phyloP scores from a whole-genome alignment of 2,113 vertebrate genomes.

The Dryoscopus gambensis region DNA sequence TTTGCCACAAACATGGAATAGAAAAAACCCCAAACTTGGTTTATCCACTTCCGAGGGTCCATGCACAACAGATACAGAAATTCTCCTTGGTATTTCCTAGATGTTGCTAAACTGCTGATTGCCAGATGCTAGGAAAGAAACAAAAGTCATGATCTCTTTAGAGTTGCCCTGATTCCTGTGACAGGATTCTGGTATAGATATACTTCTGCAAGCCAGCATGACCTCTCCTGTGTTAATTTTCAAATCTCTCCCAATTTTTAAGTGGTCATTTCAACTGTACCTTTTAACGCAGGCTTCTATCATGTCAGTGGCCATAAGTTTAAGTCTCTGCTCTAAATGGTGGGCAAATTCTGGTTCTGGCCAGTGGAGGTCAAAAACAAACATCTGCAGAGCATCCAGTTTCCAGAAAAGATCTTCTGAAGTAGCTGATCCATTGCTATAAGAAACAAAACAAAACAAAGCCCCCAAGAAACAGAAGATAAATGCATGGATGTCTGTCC shows the following conservation, averaged over 20 bases:
- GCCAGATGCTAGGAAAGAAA: neutral
- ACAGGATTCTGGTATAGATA: neutral
- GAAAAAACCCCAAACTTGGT: neutral
- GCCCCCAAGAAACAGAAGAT: conserved; percentile 25
- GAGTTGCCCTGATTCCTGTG: neutral
- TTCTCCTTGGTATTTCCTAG: neutral
- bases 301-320: conserved; percentile 98
- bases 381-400: conserved; percentile 94
- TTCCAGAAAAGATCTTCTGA: conserved; percentile 99
- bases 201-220: neutral
- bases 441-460: conserved; percentile 32
- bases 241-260: neutral
- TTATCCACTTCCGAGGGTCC: neutral
- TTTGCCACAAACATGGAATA: neutral
- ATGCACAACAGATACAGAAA: neutral
- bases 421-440: conserved; percentile 90
- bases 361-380: conserved; percentile 94
- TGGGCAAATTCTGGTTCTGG: conserved; percentile 94
- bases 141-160: neutral
- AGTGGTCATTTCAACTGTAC: conserved; percentile 65
- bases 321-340: conserved; percentile 95
- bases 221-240: neutral
- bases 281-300: conserved; percentile 97
- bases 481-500: neutral
- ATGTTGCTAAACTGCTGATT: neutral